These are phyloP conservation scores for Rousettus madagascariensis DNA, from an alignment of 2,797 vertebrate species.

Conservation along the genomic window DNA sequence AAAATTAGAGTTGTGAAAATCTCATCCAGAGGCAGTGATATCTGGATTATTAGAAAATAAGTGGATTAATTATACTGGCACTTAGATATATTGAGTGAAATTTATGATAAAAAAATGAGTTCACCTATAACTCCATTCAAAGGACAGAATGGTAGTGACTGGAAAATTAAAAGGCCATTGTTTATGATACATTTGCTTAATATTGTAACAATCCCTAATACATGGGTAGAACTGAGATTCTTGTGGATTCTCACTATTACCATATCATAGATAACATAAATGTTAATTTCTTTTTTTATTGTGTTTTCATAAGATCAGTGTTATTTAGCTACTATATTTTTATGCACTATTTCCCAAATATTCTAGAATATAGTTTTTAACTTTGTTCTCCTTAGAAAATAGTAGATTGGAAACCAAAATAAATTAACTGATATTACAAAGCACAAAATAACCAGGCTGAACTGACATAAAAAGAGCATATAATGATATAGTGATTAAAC, in stretches of 20 bases:
- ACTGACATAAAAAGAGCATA: neutral
- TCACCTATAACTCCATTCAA: neutral
- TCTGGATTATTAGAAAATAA: slow-evolving; percentile 14
- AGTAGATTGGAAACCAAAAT: neutral
- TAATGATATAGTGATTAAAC: neutral
- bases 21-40: neutral
- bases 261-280: neutral
- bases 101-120: neutral
- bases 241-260: neutral
- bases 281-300: neutral
- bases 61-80: neutral
- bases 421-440: slow-evolving; percentile 10
- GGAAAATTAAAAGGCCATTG: neutral
- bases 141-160: neutral
- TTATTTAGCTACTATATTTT: slow-evolving; percentile 6
- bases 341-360: neutral
- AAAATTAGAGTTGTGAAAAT: neutral
- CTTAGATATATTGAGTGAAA: neutral
- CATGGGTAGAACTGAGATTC: neutral
- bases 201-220: neutral
- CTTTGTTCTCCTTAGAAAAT: neutral
- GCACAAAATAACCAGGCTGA: neutral
- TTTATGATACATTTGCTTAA: neutral
- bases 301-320: neutral
- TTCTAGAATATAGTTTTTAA: neutral